A percentile compares a stretch with the other conserved stretches of the same genome.
Conservation (phyloP, 2,888 invertebrate species). For the Hirtodrosophila confusa region DNA sequence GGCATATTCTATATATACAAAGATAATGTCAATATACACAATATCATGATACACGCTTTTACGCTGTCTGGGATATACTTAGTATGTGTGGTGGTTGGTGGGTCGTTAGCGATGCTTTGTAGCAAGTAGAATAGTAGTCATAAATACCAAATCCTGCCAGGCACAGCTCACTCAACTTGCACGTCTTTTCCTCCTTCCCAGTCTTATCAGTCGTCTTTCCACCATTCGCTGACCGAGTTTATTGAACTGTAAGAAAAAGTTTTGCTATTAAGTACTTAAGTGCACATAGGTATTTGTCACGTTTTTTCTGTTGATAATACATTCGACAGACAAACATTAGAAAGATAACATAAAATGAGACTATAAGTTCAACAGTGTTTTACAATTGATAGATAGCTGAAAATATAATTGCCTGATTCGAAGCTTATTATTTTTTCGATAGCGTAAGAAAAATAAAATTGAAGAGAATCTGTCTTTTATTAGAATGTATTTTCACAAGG, state of each 20-base stretch:
- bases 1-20: conserved; percentile 38
- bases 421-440: no score
- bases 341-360: not conserved
- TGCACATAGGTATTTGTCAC: not conserved
- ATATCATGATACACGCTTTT: conserved; percentile 57
- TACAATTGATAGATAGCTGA: no score
- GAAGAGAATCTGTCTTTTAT: no score
- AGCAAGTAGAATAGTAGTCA: conserved; percentile 76
- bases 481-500: no score
- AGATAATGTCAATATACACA: conserved; percentile 34
- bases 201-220: conserved; percentile 6
- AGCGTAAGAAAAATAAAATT: no score
- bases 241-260: conserved; percentile 36
- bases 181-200: not conserved
- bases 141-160: conserved; percentile 78
- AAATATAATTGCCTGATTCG: no score
- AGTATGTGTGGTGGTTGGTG: conserved; percentile 59
- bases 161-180: conserved; percentile 24
- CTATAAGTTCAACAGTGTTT: no score
- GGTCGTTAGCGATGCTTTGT: conserved; percentile 63
- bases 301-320: conserved; percentile 17
- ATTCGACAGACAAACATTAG: conserved; percentile 1
- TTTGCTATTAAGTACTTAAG: not conserved
- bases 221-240: conserved; percentile 11
- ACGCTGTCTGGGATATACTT: conserved; percentile 70